Evolutionary conservation across 2,113 vertebrate species (phyloP).

Genomic region (Nibea albiflora): DNA sequence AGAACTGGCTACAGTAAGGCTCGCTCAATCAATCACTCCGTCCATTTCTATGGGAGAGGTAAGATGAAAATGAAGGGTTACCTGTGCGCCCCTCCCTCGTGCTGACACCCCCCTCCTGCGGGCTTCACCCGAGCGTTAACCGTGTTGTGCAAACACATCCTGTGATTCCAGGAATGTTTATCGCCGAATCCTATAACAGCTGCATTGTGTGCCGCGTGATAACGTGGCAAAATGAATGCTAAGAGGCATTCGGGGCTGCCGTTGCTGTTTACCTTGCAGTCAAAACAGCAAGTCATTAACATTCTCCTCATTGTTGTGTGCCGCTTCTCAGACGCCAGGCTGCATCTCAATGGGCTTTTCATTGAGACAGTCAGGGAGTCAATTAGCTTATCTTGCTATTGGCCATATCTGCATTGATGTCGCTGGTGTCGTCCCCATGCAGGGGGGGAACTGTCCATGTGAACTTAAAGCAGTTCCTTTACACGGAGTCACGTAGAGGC

Average conservation of each 20-base stretch:
- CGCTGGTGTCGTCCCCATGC: constrained; percentile 18
- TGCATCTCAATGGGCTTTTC: constrained; percentile 73
- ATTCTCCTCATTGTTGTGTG: constrained; percentile 74
- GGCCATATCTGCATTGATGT: constrained; percentile 58
- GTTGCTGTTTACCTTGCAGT: constrained; percentile 75
- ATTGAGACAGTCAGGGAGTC: constrained; percentile 70
- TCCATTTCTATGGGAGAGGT: no score
- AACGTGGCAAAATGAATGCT: constrained; percentile 56
- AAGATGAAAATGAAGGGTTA: neutral
- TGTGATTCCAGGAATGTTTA: constrained; percentile 62
- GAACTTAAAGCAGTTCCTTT: constrained; percentile 19
- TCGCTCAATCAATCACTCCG: neutral
- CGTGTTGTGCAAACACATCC: constrained; percentile 12
- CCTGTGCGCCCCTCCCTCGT: neutral
- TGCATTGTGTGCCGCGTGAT: constrained; percentile 57
- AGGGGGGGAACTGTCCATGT: neutral
- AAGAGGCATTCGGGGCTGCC: constrained; percentile 44
- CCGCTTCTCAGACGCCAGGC: constrained; percentile 41
- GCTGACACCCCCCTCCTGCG: neutral
- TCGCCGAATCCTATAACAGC: constrained; percentile 34
- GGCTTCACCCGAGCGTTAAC: neutral
- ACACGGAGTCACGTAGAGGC: constrained; percentile 18
- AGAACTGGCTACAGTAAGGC: neutral
- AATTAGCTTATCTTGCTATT: constrained; percentile 71
- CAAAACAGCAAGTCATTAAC: constrained; percentile 69